Evolutionary conservation across 2,113 vertebrate species (phyloP).

Genomic region (Rhineura floridana): DNA sequence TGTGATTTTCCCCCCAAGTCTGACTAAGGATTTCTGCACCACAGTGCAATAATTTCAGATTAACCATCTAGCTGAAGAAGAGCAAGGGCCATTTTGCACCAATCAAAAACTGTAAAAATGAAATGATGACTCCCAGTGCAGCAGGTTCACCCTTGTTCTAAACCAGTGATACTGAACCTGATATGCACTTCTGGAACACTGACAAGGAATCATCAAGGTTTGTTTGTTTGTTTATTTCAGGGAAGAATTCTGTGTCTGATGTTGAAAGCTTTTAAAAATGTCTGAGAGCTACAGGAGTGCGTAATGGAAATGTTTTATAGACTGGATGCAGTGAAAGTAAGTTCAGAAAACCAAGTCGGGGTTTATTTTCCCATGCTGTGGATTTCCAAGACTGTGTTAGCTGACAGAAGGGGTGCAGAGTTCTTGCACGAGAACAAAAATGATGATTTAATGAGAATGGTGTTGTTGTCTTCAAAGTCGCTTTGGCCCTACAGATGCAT

Average conservation of each 20-base stretch:
- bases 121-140: too few relatives aligned
- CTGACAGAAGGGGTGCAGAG: constrained; percentile 50
- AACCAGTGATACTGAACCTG: too few relatives aligned
- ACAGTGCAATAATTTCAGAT: too few relatives aligned
- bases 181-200: too few relatives aligned
- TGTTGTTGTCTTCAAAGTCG: constrained; percentile 52
- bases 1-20: too few relatives aligned
- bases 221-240: too few relatives aligned
- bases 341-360: constrained; percentile 57
- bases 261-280: constrained; percentile 64
- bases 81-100: too few relatives aligned
- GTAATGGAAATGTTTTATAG: constrained; percentile 60
- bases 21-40: too few relatives aligned
- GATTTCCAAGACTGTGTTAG: constrained; percentile 62
- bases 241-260: constrained; percentile 45
- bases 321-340: constrained; percentile 54
- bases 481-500: constrained; percentile 54
- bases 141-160: too few relatives aligned
- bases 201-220: too few relatives aligned
- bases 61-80: too few relatives aligned
- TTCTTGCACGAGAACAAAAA: constrained; percentile 16
- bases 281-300: constrained; percentile 52
- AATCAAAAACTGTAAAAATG: too few relatives aligned
- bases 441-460: constrained; percentile 56
- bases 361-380: constrained; percentile 66